Evolutionary conservation across 1,140 invertebrate species (phyloP), one percentile per base, ranked within the genome.

Genomic region (Prorops nasuta): DNA sequence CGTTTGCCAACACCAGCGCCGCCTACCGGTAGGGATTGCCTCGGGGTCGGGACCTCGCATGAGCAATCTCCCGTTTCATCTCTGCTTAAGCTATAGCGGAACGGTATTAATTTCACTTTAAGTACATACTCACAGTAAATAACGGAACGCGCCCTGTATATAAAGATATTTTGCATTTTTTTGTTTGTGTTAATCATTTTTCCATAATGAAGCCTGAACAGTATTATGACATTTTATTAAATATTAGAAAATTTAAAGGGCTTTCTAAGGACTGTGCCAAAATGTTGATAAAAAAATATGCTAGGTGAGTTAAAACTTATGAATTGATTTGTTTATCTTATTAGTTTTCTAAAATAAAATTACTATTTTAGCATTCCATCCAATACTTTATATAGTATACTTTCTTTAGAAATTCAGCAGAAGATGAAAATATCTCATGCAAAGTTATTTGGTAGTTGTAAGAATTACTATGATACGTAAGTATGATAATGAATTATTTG

Each of bases 321-420:
- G 22, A 28, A 22, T 17, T 53, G 19, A 35, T 48, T 28, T 2
- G 31, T 35, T 16, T 38, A 49, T 45, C n/a, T 47, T 58, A 9
- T 2, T 14, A 10, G 18, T 21, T 44, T 31, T 36, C 51, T 21
- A 44, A 39, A 37, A 40, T 19, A 40, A 45, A 37, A 20, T 47
- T 45, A 45, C 46, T 69, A 67, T 53, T 50, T 28, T 31, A 80
- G 79, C 10, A 58, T 83, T n/a, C 66, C 74, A 15, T 40, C 58
- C 15, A 64, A 74, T 44, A 79, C 82, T 0, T 47, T 84, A 14
- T 76, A 72, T 19, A 82, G 81, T 58, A 84, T 84, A 54, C 42
- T 82, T n/a, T 72, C 71, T 20, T 58, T 64, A 53, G 70, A 74
- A 55, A 69, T 64, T 51, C 74, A 62, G 60, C 70, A 60, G 49